Evolutionary conservation across 2,797 vertebrate genomes (phyloP).

Genomic region (Danio kyathit): DNA sequence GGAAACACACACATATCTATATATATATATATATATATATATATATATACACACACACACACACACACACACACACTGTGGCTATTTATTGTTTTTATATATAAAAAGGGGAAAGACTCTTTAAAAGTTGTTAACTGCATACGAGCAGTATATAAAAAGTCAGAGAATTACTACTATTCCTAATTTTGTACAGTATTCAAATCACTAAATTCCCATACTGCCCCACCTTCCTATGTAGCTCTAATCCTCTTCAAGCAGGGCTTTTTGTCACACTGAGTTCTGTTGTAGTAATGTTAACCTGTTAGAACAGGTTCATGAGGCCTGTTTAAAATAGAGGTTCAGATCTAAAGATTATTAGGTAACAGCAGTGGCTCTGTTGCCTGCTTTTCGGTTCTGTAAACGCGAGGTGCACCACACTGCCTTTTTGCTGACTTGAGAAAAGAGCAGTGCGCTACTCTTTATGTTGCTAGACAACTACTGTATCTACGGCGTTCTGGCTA

Average conservation of each 20-base stretch:
- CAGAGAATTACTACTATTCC: not conserved
- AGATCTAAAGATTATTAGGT: conserved; percentile 15
- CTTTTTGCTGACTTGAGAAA: too few species aligned
- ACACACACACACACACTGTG: too few species aligned
- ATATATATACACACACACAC: too few species aligned
- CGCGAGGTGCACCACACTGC: too few species aligned
- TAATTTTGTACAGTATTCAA: not conserved
- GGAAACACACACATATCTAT: too few species aligned
- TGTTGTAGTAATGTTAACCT: conserved; percentile 9
- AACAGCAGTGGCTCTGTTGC: not conserved
- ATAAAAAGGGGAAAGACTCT: not conserved
- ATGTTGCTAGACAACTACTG: too few species aligned
- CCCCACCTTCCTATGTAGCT: not conserved
- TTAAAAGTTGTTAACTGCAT: not conserved
- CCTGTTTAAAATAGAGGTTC: conserved; percentile 5
- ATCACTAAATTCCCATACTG: not conserved
- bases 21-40: too few species aligned
- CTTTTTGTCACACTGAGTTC: conserved; percentile 1
- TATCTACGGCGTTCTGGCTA: too few species aligned
- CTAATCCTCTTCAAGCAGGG: not conserved
- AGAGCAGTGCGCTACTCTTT: too few species aligned
- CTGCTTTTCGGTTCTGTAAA: too few species aligned
- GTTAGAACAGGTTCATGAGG: conserved; percentile 20
- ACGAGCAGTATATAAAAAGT: not conserved
- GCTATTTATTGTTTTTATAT: not conserved